Evolutionary conservation across 2,113 vertebrate species (phyloP).

Genomic region (Bettongia penicillata): DNA sequence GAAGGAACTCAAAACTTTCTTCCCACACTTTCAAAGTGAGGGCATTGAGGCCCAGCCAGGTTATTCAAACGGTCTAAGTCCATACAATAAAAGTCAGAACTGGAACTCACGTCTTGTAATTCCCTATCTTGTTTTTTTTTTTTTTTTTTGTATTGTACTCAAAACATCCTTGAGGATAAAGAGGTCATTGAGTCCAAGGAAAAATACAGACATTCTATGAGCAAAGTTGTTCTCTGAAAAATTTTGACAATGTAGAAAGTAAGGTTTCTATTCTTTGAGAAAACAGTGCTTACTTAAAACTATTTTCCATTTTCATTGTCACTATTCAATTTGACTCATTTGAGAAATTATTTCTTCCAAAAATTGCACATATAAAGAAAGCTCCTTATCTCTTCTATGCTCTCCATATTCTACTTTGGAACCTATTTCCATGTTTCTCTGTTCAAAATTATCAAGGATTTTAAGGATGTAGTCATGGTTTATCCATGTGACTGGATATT

Average conservation of each 20-base stretch:
- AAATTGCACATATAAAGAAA: not conserved
- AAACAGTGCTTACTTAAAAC: not conserved
- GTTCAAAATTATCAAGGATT: conserved; percentile 6
- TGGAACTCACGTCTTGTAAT: not conserved
- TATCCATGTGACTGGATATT: not conserved
- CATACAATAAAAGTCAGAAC: not conserved
- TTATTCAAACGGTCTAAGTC: not conserved
- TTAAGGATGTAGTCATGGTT: not conserved
- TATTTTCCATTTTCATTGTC: conserved; percentile 19
- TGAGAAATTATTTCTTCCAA: not conserved
- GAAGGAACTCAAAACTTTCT: not conserved
- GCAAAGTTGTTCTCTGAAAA: not conserved
- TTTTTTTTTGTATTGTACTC: not conserved
- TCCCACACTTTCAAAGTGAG: not conserved
- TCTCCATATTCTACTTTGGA: not conserved
- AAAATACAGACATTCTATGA: not conserved
- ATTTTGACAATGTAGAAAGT: not conserved
- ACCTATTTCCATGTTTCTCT: not conserved
- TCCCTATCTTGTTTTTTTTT: not conserved
- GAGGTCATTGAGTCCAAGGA: not conserved
- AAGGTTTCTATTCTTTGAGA: not conserved
- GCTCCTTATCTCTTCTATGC: not conserved
- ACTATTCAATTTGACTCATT: conserved; percentile 13
- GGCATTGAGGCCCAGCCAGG: not conserved
- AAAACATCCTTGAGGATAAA: not conserved